Conservation (phyloP, 2,888 invertebrate genomes). For the Erannis defoliaria region DNA sequence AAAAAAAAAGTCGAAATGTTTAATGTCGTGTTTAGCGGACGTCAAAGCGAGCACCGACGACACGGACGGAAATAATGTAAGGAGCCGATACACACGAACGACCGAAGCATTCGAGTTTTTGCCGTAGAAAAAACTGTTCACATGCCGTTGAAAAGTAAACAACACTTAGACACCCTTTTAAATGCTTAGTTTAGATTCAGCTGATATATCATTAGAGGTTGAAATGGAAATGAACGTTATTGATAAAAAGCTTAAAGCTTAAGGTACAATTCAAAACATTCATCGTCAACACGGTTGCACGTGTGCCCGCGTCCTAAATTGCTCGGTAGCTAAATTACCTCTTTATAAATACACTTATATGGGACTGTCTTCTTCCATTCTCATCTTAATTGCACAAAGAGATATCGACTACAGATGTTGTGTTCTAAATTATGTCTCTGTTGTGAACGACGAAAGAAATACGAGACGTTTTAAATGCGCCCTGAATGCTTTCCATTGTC, state of each 20-base stretch:
- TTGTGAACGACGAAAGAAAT: slow-evolving; percentile 78
- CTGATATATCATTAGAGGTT: slow-evolving; percentile 35
- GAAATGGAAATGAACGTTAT: slow-evolving; percentile 25
- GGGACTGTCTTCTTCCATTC: slow-evolving; percentile 71
- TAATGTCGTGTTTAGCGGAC: slow-evolving; percentile 84
- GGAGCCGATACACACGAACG: slow-evolving; percentile 57
- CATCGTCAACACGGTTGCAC: slow-evolving; percentile 42
- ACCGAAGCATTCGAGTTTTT: slow-evolving; percentile 43
- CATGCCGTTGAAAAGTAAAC: slow-evolving; percentile 39
- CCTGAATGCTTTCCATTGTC: slow-evolving; percentile 64
- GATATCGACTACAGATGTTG: slow-evolving; percentile 84
- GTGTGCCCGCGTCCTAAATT: slow-evolving; percentile 55
- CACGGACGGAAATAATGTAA: slow-evolving; percentile 42
- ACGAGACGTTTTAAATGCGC: slow-evolving; percentile 71
- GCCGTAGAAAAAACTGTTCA: slow-evolving; percentile 33
- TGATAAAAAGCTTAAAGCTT: slow-evolving; percentile 23
- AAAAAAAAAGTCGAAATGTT: slow-evolving; percentile 80
- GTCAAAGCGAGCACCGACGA: slow-evolving; percentile 70
- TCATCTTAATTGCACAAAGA: slow-evolving; percentile 82
- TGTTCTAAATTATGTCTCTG: slow-evolving; percentile 72
- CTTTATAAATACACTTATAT: slow-evolving; percentile 77
- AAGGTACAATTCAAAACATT: slow-evolving; percentile 18
- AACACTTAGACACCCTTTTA: slow-evolving; percentile 39
- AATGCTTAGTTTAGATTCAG: slow-evolving; percentile 32
- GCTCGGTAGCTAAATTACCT: slow-evolving; percentile 70